Conservation (phyloP, 2,888 invertebrate genomes). For the Perithous albicinctus region DNA sequence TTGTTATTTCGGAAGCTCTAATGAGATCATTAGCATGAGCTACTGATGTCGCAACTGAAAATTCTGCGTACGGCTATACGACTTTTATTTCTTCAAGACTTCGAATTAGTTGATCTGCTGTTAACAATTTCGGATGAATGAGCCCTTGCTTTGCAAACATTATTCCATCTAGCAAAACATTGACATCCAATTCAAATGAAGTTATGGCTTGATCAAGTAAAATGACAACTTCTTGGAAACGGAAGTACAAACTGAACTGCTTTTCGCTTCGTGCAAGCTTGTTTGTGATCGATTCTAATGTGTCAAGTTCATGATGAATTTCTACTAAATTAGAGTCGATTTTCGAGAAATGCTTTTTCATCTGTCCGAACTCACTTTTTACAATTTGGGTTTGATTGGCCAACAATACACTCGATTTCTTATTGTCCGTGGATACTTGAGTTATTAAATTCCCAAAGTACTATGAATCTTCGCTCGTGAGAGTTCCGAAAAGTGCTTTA, state of each 20-base stretch:
- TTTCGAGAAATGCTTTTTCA: no score
- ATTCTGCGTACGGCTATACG: background rate
- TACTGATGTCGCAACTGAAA: background rate
- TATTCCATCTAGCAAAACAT: slow-evolving; percentile 2
- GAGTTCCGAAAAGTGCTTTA: no score
- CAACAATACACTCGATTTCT: no score
- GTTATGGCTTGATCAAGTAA: slow-evolving; percentile 12
- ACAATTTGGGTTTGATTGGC: no score
- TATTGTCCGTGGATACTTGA: no score
- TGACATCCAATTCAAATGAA: slow-evolving; percentile 2
- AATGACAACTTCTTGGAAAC: slow-evolving; percentile 12
- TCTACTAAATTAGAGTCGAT: no score
- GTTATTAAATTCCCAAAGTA: no score
- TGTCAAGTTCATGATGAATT: no score
- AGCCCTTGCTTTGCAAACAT: slow-evolving; percentile 8
- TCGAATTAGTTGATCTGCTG: background rate
- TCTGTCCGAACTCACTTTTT: no score
- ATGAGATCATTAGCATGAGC: slow-evolving; percentile 2
- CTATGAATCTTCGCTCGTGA: no score
- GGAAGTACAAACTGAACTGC: slow-evolving; percentile 8
- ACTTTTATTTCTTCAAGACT: no score
- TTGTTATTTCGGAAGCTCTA: no score
- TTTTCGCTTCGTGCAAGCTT: background rate
- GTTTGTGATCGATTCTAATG: background rate
- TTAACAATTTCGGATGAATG: slow-evolving; percentile 9